Conservation (phyloP, 2,797 vertebrate genomes). For the Selene dorsalis region DNA sequence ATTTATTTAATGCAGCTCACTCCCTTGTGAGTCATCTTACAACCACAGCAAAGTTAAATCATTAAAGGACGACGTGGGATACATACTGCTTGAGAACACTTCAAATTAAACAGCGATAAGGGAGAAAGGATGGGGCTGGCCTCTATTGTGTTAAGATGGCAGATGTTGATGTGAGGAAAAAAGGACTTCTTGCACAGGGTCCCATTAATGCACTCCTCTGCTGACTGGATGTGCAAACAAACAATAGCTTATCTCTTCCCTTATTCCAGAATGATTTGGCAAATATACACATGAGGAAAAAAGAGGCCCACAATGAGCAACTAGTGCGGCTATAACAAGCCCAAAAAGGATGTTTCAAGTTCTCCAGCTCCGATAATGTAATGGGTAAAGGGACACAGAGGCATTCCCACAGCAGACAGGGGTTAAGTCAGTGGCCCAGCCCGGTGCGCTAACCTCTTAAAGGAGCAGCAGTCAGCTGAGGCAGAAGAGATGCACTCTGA, state of each 20-base stretch:
- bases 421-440: constrained; percentile 70
- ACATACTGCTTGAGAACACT: constrained; percentile 82
- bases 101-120: constrained; percentile 83
- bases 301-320: constrained; percentile 28
- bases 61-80: constrained; percentile 87
- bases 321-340: constrained; percentile 47
- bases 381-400: constrained; percentile 60
- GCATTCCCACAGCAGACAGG: constrained; percentile 64
- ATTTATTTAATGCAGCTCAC: constrained; percentile 93
- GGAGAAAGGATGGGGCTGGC: constrained; percentile 59
- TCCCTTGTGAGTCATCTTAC: constrained; percentile 88
- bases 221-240: constrained; percentile 32
- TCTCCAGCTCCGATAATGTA: constrained; percentile 49
- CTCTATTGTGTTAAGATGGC: constrained; percentile 64
- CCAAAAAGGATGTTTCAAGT: constrained; percentile 47
- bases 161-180: constrained; percentile 63
- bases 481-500: constrained; percentile 80
- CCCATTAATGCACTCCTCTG: constrained; percentile 36
- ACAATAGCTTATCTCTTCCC: constrained; percentile 39
- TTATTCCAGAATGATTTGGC: constrained; percentile 28
- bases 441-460: constrained; percentile 74
- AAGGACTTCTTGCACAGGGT: constrained; percentile 28
- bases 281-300: constrained; percentile 38
- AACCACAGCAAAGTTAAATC: constrained; percentile 91
- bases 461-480: constrained; percentile 78